Percentiles rank a stretch among this genome's conserved stretches.
Conservation (phyloP, 2,888 invertebrate genomes). For the Trachelus troglodyta region DNA sequence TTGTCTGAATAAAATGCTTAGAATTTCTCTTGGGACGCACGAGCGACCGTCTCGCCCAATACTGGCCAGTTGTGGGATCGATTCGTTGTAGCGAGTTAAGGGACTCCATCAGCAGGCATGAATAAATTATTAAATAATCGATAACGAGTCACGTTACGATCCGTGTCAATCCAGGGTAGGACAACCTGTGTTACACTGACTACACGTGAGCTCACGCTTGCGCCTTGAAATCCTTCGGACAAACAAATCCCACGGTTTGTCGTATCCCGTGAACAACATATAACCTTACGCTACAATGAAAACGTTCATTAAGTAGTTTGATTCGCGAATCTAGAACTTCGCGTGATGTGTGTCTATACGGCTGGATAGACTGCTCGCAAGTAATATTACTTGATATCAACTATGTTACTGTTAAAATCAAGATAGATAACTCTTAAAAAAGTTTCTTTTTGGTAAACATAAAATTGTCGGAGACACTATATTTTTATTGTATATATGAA, state of each 20-base stretch:
- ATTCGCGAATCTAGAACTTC: not conserved
- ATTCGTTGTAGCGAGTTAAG: not conserved
- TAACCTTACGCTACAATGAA: not conserved
- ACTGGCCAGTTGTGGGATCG: conserved; percentile 32
- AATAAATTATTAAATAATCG: conserved; percentile 62
- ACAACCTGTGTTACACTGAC: not conserved
- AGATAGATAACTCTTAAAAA: not conserved
- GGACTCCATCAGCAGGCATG: conserved; percentile 41
- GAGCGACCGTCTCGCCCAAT: conserved; percentile 35
- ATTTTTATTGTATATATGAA: not conserved
- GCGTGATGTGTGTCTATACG: not conserved
- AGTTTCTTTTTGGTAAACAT: not conserved
- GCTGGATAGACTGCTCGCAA: not conserved
- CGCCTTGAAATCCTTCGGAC: conserved; percentile 9
- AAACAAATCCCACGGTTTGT: not conserved
- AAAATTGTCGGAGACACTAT: not conserved
- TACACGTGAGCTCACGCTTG: conserved; percentile 16
- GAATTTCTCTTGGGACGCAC: conserved; percentile 1
- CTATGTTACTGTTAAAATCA: not conserved
- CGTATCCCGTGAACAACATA: not conserved
- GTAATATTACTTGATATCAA: not conserved
- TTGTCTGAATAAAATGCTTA: not conserved
- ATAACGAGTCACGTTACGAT: conserved; percentile 45
- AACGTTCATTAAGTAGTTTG: not conserved
- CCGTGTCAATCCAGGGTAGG: conserved; percentile 33